Evolutionary conservation across 2,888 invertebrate species (phyloP), one percentile per base, ranked within the genome.

Genomic region (Gari tellinella): DNA sequence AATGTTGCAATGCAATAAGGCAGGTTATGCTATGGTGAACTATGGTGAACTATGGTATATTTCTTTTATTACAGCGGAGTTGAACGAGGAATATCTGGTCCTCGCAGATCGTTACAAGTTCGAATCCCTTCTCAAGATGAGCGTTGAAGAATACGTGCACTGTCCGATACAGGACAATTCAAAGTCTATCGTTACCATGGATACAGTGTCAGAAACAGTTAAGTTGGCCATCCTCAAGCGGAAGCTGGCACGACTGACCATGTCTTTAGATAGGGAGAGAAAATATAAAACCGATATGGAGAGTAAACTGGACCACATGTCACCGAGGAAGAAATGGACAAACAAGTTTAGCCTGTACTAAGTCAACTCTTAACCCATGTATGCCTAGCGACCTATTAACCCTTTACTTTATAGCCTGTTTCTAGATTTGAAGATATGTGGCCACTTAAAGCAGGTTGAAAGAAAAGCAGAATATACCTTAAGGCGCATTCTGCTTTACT

Each of bases 331-430:
- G 46, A 46, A 63, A 45, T 78, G 78, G 78, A 67, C 69, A 3
- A 73, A 73, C 43, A 78, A 73, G 55, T 78, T 75, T 58, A 69
- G 40, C n/a, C 43, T 70, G n/a, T 75, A 75, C 40, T 75, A 46
- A 74, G n/a, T n/a, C n/a, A n/a, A n/a, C n/a, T n/a, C n/a, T n/a
- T n/a, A n/a, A n/a, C n/a, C n/a, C n/a, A n/a, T n/a, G n/a, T n/a
- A n/a, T n/a, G n/a, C n/a, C n/a, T n/a, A n/a, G n/a, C n/a, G n/a
- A n/a, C n/a, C n/a, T n/a, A n/a, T n/a, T n/a, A n/a, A n/a, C n/a
- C n/a, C n/a, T n/a, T n/a, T n/a, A n/a, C n/a, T n/a, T n/a, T n/a
- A n/a, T n/a, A n/a, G n/a, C n/a, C n/a, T n/a, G n/a, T n/a, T n/a
- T n/a, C n/a, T n/a, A n/a, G n/a, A n/a, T n/a, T n/a, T n/a, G n/a